Evolutionary conservation across 2,888 invertebrate genomes (phyloP), one percentile per base, ranked within the genome.

Genomic region (Malacosoma neustria): DNA sequence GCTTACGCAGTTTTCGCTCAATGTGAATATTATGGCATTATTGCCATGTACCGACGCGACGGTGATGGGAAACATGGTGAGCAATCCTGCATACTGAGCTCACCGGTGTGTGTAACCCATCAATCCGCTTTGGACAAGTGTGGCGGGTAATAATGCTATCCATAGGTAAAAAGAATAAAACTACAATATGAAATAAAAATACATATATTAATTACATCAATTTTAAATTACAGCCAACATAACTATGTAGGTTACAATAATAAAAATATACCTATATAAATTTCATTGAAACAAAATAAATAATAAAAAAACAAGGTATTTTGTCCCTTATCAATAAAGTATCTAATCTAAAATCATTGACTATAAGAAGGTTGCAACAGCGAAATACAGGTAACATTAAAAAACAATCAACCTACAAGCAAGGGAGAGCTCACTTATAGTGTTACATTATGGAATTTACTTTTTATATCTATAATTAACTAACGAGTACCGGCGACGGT

Each of bases 191-290:
- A 86, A 87, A 87, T 86, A 86, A 87, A 86, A 87, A 86, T 86
- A 87, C 86, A 86, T 86, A 85, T 86, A 86, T 86, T 86, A 84
- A 81, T 84, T 81, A 86, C 84, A 84, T 85, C 77, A 79, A 85
- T 85, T 79, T 86, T 85, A 81, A 85, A 82, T 80, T 82, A 82
- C 80, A 84, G 82, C 85, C 84, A 82, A 84, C 84, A 76, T 81
- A 84, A 85, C 77, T 81, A 77, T 76, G 75, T 80, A 85, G 82
- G 81, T 82, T 79, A 81, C 77, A 79, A 80, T 85, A 81, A 82
- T 84, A 84, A 84, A 76, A 85, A 85, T 85, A 85, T 85, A 80
- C 84, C 81, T 84, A 81, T 82, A 77, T 77, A 79, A 79, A 80
- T 82, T 81, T 65, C 68, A 75, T 76, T 73, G 73, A 81, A 84